These are phyloP conservation scores for Limonius californicus DNA, from an alignment of 1,140 invertebrate species.

Conservation along the genomic window DNA sequence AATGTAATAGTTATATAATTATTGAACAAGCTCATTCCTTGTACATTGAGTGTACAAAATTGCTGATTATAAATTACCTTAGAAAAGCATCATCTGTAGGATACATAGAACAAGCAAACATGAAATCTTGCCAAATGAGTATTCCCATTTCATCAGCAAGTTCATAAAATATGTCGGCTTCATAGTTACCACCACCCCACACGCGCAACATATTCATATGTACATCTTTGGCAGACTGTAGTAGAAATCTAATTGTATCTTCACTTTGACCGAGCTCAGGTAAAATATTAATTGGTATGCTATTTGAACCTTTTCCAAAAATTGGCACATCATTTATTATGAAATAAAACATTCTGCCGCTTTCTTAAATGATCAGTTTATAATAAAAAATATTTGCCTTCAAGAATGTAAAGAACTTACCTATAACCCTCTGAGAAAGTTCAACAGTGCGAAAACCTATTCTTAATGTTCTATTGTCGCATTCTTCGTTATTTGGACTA, in stretches of 20 bases:
- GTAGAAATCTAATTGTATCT: conserved; percentile 49
- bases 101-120: conserved; percentile 98
- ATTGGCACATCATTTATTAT: conserved; percentile 81
- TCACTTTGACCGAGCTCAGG: conserved; percentile 66
- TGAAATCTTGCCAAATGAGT: conserved; percentile 91
- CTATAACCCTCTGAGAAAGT: not conserved
- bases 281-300: conserved; percentile 87
- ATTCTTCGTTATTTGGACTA: conserved; percentile 42
- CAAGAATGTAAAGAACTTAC: not conserved
- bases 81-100: conserved; percentile 74
- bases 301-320: conserved; percentile 97
- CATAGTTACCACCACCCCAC: conserved; percentile 97
- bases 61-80: too few relatives aligned
- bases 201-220: conserved; percentile 94
- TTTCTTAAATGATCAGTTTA: conserved; percentile 27
- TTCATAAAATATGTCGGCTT: conserved; percentile 88
- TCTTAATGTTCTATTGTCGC: too few relatives aligned
- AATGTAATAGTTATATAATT: too few relatives aligned
- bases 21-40: too few relatives aligned
- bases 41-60: too few relatives aligned
- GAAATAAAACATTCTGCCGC: conserved; percentile 84
- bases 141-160: conserved; percentile 78
- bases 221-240: conserved; percentile 69
- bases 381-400: not conserved
- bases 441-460: not conserved